Conservation (phyloP, 2,797 vertebrate genomes). For the Fistularia commersonii region DNA sequence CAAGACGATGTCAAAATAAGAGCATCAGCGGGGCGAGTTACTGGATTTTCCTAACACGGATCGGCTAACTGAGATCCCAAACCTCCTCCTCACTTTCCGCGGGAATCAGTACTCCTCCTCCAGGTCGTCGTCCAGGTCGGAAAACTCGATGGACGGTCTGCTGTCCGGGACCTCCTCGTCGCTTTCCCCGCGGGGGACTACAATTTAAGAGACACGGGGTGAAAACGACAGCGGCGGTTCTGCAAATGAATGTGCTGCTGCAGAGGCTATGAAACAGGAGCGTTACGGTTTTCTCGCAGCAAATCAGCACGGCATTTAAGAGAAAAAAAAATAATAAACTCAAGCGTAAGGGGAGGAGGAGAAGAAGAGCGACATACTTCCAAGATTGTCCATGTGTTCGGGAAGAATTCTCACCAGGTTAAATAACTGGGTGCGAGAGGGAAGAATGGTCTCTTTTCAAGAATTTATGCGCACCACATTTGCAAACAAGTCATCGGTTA, state of each 20-base stretch:
- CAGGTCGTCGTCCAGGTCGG: constrained; percentile 75
- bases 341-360: constrained; percentile 6
- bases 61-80: neutral
- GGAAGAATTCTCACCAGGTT: constrained; percentile 99
- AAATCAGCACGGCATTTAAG: constrained; percentile 7
- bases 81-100: neutral
- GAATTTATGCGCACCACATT: constrained; percentile 14
- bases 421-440: constrained; percentile 93
- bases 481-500: neutral
- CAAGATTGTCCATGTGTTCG: constrained; percentile 98
- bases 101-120: constrained; percentile 66
- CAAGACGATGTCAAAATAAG: constrained; percentile 26
- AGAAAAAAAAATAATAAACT: constrained; percentile 1
- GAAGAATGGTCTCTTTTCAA: constrained; percentile 36
- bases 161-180: constrained; percentile 77
- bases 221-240: neutral
- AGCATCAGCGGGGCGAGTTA: constrained; percentile 27
- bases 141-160: constrained; percentile 79
- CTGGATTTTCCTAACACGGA: constrained; percentile 16
- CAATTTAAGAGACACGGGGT: constrained; percentile 32
- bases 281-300: neutral
- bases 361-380: constrained; percentile 84
- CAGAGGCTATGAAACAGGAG: neutral
- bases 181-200: constrained; percentile 87
- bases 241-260: neutral